A percentile compares a stretch with the other conserved stretches of the same genome.
Evolutionary conservation across 2,113 vertebrate genomes (phyloP).

Genomic region (Puffinus mauretanicus): DNA sequence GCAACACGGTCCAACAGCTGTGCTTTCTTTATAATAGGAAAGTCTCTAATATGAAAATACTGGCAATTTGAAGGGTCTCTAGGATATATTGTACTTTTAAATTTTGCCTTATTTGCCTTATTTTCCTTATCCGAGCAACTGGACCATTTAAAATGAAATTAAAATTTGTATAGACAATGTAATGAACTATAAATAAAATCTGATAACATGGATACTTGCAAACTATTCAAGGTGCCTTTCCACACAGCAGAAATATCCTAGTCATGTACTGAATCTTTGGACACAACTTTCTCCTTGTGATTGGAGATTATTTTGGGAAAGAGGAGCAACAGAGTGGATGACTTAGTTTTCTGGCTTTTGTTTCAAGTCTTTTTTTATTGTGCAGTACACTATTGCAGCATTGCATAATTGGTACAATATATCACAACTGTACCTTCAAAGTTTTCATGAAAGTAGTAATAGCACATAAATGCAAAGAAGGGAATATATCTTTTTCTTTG

Average conservation of each 20-base stretch:
- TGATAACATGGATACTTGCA: neutral
- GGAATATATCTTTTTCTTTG: neutral
- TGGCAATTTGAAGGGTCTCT: neutral
- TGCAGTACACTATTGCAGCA: neutral
- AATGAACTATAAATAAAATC: neutral
- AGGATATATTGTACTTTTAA: neutral
- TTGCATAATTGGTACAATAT: neutral
- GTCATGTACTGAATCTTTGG: neutral
- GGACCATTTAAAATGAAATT: neutral
- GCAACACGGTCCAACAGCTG: neutral
- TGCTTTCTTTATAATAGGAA: neutral
- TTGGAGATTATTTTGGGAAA: neutral
- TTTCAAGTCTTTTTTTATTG: neutral
- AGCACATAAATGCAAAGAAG: neutral
- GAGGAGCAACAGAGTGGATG: neutral
- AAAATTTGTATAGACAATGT: neutral
- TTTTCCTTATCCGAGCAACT: neutral
- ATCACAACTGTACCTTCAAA: neutral
- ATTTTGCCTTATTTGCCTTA: neutral
- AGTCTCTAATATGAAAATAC: neutral
- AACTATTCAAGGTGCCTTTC: neutral
- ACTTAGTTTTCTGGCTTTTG: neutral
- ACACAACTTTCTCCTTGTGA: neutral
- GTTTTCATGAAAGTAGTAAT: neutral
- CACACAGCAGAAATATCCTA: neutral